phyloP scores from a whole-genome alignment of 92 coral and sea anemone genomes.

The Epizoanthus rinbou region DNA sequence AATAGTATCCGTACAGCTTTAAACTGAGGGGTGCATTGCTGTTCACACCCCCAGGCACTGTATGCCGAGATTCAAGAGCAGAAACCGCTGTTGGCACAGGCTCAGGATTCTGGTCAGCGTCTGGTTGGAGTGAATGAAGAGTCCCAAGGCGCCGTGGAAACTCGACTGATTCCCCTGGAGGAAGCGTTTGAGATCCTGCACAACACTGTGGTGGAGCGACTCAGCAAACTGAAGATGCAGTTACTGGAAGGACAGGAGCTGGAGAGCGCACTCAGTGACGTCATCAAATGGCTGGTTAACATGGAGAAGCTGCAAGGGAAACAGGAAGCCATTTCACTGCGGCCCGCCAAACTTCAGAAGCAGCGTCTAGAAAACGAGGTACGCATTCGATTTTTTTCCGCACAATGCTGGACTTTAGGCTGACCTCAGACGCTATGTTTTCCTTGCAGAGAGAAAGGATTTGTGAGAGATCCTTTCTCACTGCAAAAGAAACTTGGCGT shows the following conservation, averaged over 20 bases:
- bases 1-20: too few relatives aligned
- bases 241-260: slow-evolving; percentile 86
- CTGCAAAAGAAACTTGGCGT: too few relatives aligned
- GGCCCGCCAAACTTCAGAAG: slow-evolving; percentile 66
- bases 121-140: slow-evolving; percentile 75
- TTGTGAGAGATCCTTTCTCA: too few relatives aligned
- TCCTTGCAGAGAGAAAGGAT: too few relatives aligned
- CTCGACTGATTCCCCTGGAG: slow-evolving; percentile 85
- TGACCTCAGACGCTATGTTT: too few relatives aligned
- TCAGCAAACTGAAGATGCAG: slow-evolving; percentile 72
- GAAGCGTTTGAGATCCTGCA: slow-evolving; percentile 83
- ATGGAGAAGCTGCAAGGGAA: slow-evolving; percentile 74
- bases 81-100: slow-evolving; percentile 75
- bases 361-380: slow-evolving; percentile 89
- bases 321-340: slow-evolving; percentile 82
- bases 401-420: too few relatives aligned
- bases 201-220: slow-evolving; percentile 81
- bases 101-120: slow-evolving; percentile 81
- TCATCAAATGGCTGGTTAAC: slow-evolving; percentile 87
- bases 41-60: slow-evolving; percentile 40
- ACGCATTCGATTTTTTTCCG: slow-evolving; percentile 22
- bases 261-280: slow-evolving; percentile 80
- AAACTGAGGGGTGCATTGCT: neutral
- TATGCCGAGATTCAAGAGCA: slow-evolving; percentile 68
- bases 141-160: slow-evolving; percentile 71